A percentile compares a stretch with the other conserved stretches of the same genome.
Conservation (phyloP, 2,797 vertebrate species). For the Carduelis carduelis region DNA sequence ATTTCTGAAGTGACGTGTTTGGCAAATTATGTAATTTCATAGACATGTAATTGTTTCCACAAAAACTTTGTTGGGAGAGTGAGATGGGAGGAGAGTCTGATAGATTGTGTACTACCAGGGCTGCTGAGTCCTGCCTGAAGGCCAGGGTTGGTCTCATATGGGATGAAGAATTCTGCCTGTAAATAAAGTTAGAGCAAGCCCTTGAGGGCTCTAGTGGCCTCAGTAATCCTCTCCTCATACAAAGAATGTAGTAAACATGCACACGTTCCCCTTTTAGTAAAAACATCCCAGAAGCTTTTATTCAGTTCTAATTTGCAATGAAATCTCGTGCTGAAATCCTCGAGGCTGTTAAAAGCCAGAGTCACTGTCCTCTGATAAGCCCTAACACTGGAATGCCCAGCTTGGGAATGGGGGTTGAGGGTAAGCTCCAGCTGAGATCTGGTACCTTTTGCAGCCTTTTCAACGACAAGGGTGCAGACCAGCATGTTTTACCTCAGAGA, state of each 20-base stretch:
- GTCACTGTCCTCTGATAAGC: neutral
- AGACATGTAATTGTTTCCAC: neutral
- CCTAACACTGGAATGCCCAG: neutral
- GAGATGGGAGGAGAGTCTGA: neutral
- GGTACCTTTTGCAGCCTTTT: neutral
- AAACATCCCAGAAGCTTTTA: neutral
- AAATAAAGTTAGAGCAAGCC: neutral
- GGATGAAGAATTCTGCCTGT: neutral
- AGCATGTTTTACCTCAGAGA: neutral
- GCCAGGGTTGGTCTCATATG: neutral
- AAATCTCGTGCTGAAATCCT: neutral
- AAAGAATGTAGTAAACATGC: neutral
- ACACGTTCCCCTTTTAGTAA: neutral
- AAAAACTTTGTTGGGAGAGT: neutral
- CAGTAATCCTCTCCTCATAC: neutral
- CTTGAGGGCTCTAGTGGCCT: neutral
- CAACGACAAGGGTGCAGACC: neutral
- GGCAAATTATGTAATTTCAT: neutral
- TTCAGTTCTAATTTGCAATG: neutral
- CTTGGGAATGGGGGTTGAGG: neutral
- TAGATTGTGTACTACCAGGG: neutral
- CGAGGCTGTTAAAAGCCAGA: neutral
- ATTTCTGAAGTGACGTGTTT: neutral
- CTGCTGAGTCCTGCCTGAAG: neutral
- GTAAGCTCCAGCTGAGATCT: neutral